Base-by-base conservation (phyloP, 2,113 vertebrate genomes). In the Pipa parva region DNA sequence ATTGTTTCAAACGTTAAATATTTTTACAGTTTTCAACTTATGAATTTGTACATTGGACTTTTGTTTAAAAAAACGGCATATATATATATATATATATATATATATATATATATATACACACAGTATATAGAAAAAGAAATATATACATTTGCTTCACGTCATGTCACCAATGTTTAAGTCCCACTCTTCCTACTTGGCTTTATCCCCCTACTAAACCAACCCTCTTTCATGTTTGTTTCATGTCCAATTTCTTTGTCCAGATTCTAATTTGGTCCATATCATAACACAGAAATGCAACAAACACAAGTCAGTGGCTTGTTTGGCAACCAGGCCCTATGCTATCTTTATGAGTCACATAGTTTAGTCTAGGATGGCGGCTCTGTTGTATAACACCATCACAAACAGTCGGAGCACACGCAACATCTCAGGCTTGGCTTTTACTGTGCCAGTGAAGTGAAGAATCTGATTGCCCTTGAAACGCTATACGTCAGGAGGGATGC, bases 331-430 rank as follows among this genome's bases (percentile, higher is more conserved):
- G 66, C 0, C 0, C 46, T 61, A 68, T 75, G 28, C 76, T 76
- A 28, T 51, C 68, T 76, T 73, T 71, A 73, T 5, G 26, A 78
- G 77, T 36, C 64, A 67, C 51, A 78, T 63, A 72, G 72, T 55
- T 77, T 69, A 76, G 73, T 54, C 67, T 76, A 7, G 2, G n/a
- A 26, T 39, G 48, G 26, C 42, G 69, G 67, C 68, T 70, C 39
- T 79, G 73, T 56, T 74, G 72, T 73, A 54, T 25, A 74, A 71
- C 72, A 74, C 55, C 64, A 45, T 46, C 59, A 33, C 48, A 56
- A 33, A 18, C 0, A 2, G 57, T 51, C 58, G 72, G 73, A 69
- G 63, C 0, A 2, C 45, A 46, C 62, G 58, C 63, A 56, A 70
- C 71, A 74, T 73, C 78, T 66, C 66, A 73, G 56, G 49, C 31